Evolutionary conservation across 2,113 vertebrate genomes (phyloP), one percentile per base, ranked within the genome.

Genomic region (Zosterops lateralis): DNA sequence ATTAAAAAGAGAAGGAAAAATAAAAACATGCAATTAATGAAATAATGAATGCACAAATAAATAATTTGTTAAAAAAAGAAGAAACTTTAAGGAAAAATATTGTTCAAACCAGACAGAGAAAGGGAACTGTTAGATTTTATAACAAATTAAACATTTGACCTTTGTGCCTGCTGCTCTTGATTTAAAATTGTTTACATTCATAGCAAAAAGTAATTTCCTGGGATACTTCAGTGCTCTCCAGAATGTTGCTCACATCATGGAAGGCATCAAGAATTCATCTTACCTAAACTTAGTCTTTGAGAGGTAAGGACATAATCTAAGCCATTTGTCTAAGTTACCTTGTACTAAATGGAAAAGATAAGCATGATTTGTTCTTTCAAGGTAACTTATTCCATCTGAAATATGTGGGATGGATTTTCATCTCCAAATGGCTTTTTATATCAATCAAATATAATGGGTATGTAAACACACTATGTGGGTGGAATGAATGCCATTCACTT

Each of bases 361-460:
- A 60, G 25, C 66, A 76, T 85, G 53, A 87, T 53, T 84, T 92
- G 8, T 68, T 71, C 32, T 65, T 93, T 87, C 54, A 82, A 82
- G 58, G 58, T 11, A 85, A 75, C 38, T 61, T 18, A 64, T 85
- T 90, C 24, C 21, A 44, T 44, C 45, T 84, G 66, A 87, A 87
- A 71, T 51, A 74, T 1, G 8, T 71, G 28, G 26, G 47, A 75
- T 48, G 29, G 18, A 53, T 45, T 88, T 45, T 76, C 54, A 57
- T 57, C 50, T 90, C 14, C 17, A 79, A 79, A n/a, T 70, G 40
- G 54, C n/a, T 83, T 75, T 80, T 76, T 79, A n/a, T 76, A 86
- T 90, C 67, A 79, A 61, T 17, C 31, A 85, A 57, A 72, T 78
- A 72, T 11, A 82, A 54, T 36, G 42, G 12, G 31, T 40, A 26